These are phyloP conservation scores for Trypoxylon attenuatum DNA, from an alignment of 2,888 invertebrate species.

Conservation along the genomic window DNA sequence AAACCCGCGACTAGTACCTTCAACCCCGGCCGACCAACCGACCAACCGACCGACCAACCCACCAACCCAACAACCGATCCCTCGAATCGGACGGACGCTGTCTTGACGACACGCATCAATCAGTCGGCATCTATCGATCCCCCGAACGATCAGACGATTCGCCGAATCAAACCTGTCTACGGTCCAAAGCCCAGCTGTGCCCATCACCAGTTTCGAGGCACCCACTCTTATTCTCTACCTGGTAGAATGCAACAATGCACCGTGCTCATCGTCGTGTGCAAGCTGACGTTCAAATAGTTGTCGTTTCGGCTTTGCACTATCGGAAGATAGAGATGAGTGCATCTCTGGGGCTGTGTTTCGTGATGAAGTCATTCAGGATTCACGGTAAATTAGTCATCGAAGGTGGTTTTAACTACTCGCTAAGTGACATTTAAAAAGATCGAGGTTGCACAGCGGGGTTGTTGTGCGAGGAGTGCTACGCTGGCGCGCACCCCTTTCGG, in stretches of 20 bases:
- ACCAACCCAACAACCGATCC: constrained; percentile 44
- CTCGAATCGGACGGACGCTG: constrained; percentile 40
- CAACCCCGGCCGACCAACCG: constrained; percentile 54
- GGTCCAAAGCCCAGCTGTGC: constrained; percentile 8
- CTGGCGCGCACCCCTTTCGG: constrained; percentile 25
- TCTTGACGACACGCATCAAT: constrained; percentile 68
- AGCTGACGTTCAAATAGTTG: too few species aligned
- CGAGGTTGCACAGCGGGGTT: constrained; percentile 35
- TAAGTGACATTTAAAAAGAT: constrained; percentile 61
- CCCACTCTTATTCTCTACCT: too few species aligned
- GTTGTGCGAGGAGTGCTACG: constrained; percentile 16
- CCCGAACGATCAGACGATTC: constrained; percentile 50
- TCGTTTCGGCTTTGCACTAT: too few species aligned
- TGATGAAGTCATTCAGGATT: too few species aligned
- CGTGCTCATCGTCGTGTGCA: too few species aligned
- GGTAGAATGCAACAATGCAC: too few species aligned
- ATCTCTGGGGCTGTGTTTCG: too few species aligned
- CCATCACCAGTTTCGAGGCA: background rate
- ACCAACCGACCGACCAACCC: constrained; percentile 34
- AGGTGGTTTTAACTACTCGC: constrained; percentile 61
- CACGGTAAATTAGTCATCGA: constrained; percentile 34
- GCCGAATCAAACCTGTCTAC: constrained; percentile 35
- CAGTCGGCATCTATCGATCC: constrained; percentile 44
- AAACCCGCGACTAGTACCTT: constrained; percentile 61
- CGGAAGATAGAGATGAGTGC: too few species aligned